A percentile compares a stretch with the other conserved stretches of the same genome.
Conservation (phyloP, 2,797 vertebrate genomes). For the Sebastes iracundus region DNA sequence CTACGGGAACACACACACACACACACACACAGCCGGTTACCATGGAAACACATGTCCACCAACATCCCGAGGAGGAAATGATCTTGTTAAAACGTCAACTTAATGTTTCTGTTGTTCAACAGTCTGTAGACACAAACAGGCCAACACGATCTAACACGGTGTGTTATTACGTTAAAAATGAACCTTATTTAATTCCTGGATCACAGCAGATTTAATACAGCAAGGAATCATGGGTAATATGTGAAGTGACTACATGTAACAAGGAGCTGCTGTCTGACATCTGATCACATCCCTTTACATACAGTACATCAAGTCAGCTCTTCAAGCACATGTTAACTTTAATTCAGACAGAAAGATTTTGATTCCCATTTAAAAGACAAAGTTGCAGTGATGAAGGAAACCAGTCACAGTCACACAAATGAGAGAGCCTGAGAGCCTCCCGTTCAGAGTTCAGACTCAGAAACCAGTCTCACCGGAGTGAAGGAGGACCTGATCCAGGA, state of each 20-base stretch:
- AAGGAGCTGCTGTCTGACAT: background rate
- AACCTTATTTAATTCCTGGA: background rate
- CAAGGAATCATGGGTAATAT: background rate
- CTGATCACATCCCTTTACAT: background rate
- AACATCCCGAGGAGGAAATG: background rate
- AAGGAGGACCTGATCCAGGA: constrained; percentile 90
- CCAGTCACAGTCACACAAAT: too few relatives aligned
- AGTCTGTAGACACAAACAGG: background rate
- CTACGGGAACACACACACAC: constrained; percentile 61
- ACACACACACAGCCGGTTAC: constrained; percentile 20
- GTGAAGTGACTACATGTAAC: too few relatives aligned
- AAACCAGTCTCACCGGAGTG: constrained; percentile 68
- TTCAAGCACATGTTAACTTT: background rate
- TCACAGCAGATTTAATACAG: too few relatives aligned
- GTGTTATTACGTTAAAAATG: background rate
- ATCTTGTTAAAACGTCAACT: background rate
- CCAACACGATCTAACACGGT: too few relatives aligned
- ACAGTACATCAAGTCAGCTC: background rate
- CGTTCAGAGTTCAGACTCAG: too few relatives aligned
- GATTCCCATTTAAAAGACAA: background rate
- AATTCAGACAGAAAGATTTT: background rate
- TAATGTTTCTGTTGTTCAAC: background rate
- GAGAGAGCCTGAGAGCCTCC: too few relatives aligned
- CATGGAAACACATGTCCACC: background rate
- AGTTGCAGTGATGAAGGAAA: too few relatives aligned